Percentiles rank a stretch among this genome's conserved stretches.
Evolutionary conservation across 2,113 vertebrate genomes (phyloP).

Genomic region (Myxocyprinus asiaticus): DNA sequence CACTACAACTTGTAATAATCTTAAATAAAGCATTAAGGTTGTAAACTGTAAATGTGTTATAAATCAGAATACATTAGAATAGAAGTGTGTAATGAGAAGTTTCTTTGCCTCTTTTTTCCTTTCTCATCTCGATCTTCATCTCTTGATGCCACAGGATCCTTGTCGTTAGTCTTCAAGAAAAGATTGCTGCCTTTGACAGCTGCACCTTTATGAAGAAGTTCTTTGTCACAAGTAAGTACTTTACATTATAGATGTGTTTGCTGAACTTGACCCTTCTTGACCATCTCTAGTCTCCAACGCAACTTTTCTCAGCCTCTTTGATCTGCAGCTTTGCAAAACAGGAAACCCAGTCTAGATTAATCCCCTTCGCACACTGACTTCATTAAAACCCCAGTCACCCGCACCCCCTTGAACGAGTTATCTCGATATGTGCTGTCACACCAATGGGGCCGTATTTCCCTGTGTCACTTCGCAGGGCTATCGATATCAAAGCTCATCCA

Average conservation of each 20-base stretch:
- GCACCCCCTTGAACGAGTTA: neutral
- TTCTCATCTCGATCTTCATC: neutral
- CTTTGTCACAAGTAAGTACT: conserved; percentile 93
- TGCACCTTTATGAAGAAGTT: conserved; percentile 98
- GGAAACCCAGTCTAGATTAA: conserved; percentile 34
- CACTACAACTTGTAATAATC: no score
- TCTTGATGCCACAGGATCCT: conserved; percentile 82
- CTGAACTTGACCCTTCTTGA: conserved; percentile 18
- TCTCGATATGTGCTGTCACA: conserved; percentile 24
- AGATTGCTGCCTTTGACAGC: conserved; percentile 98
- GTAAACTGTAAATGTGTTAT: neutral
- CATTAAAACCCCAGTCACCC: conserved; percentile 37
- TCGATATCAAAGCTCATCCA: conserved; percentile 43
- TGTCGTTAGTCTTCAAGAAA: conserved; percentile 93
- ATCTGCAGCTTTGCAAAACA: conserved; percentile 16
- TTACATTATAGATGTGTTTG: conserved; percentile 23
- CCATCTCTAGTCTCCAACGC: conserved; percentile 1
- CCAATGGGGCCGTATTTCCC: conserved; percentile 12
- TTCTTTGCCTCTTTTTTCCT: neutral
- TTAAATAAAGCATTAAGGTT: neutral
- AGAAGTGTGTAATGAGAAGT: no score
- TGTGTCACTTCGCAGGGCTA: conserved; percentile 31
- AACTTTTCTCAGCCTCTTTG: conserved; percentile 21
- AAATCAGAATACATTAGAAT: neutral
- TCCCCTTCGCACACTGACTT: conserved; percentile 34